Conservation (phyloP, 2,797 vertebrate genomes). For the Sparus aurata region DNA sequence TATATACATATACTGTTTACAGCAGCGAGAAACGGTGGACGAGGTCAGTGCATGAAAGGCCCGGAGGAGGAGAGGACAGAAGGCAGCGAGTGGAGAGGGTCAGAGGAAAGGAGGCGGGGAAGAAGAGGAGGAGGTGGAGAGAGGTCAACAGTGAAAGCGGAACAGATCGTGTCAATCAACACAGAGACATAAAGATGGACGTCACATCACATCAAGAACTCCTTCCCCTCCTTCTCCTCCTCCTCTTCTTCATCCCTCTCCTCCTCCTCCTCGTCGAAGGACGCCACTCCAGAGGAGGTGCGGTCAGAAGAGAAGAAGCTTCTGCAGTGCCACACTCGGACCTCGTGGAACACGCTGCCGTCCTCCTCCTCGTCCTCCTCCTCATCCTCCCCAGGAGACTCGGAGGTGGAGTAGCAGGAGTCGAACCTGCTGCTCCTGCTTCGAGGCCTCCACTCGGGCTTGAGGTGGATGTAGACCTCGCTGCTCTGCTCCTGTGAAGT, state of each 20-base stretch:
- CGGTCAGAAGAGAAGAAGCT: slow-evolving; percentile 92
- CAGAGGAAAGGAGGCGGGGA: slow-evolving; percentile 6
- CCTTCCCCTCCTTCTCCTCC: slow-evolving; percentile 80
- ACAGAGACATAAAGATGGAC: slow-evolving; percentile 69
- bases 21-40: slow-evolving; percentile 53
- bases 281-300: slow-evolving; percentile 93
- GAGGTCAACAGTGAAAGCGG: slow-evolving; percentile 55
- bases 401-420: slow-evolving; percentile 91
- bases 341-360: slow-evolving; percentile 85
- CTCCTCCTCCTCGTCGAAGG: slow-evolving; percentile 91
- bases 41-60: slow-evolving; percentile 55
- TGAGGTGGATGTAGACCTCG: slow-evolving; percentile 84
- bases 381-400: slow-evolving; percentile 90
- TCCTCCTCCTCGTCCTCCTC: slow-evolving; percentile 87
- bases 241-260: slow-evolving; percentile 81
- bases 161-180: slow-evolving; percentile 67
- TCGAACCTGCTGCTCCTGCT: slow-evolving; percentile 91
- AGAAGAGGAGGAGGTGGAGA: slow-evolving; percentile 34
- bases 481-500: slow-evolving; percentile 83
- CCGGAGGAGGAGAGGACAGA: slow-evolving; percentile 58
- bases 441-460: slow-evolving; percentile 85
- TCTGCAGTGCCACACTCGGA: slow-evolving; percentile 82
- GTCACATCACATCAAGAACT: slow-evolving; percentile 80
- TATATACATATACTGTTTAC: slow-evolving; percentile 55
- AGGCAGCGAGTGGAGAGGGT: slow-evolving; percentile 49